Conservation (phyloP, 2,888 invertebrate genomes). For the Chloroclysta siterata region DNA sequence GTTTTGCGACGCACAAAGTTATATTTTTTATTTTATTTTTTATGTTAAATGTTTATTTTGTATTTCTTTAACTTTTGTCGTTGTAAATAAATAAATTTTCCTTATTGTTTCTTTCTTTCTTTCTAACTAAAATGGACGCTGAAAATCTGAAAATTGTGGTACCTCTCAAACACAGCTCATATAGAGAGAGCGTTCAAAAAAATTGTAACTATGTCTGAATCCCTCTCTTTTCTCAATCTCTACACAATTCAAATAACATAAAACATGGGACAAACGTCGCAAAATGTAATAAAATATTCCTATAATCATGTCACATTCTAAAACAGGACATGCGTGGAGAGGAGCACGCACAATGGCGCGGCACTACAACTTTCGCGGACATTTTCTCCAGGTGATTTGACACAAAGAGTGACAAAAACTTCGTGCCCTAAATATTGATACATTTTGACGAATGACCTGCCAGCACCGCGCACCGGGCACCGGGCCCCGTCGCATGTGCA, state of each 20-base stretch:
- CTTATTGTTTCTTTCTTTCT: too few species aligned
- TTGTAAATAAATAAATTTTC: too few species aligned
- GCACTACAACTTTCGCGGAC: slow-evolving; percentile 6
- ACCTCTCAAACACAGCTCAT: too few species aligned
- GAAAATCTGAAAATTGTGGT: too few species aligned
- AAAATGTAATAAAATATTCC: neutral
- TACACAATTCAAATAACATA: neutral
- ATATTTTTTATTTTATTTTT: too few species aligned
- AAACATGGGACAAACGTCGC: neutral
- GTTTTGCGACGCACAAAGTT: too few species aligned
- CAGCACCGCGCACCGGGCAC: neutral
- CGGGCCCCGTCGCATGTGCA: neutral
- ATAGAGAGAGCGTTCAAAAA: too few species aligned
- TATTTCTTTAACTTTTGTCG: too few species aligned
- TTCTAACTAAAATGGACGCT: too few species aligned
- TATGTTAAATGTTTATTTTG: too few species aligned
- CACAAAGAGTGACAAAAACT: slow-evolving; percentile 13
- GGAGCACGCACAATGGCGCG: neutral
- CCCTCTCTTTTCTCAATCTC: too few species aligned
- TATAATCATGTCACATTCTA: neutral
- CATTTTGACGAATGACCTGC: slow-evolving; percentile 11
- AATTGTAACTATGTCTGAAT: too few species aligned
- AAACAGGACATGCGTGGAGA: neutral
- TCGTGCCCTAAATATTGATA: slow-evolving; percentile 20
- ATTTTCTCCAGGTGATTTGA: slow-evolving; percentile 15